Conservation (phyloP, 2,888 invertebrate species). For the Epinotia nisella region DNA sequence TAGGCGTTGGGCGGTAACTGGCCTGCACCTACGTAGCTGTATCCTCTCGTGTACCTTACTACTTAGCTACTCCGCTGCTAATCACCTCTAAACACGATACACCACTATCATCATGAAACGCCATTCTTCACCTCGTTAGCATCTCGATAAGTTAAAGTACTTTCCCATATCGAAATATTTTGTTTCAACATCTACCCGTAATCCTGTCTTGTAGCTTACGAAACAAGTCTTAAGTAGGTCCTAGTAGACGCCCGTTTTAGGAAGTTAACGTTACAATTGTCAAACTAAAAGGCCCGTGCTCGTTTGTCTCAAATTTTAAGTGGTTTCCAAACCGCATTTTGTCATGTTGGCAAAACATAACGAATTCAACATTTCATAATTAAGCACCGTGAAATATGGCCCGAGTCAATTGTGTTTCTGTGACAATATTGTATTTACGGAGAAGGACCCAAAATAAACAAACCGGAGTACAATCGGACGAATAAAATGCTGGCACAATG, state of each 20-base stretch:
- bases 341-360: conserved; percentile 65
- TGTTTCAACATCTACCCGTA: conserved; percentile 48
- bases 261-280: conserved; percentile 29
- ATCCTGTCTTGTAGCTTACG: conserved; percentile 24
- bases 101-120: conserved; percentile 75
- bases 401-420: conserved; percentile 69
- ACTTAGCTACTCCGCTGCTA: conserved; percentile 71
- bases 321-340: conserved; percentile 44
- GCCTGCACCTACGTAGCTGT: conserved; percentile 61
- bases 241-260: conserved; percentile 23
- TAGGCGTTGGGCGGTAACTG: conserved; percentile 60
- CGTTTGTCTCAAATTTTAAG: conserved; percentile 23
- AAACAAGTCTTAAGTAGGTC: conserved; percentile 31
- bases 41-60: conserved; percentile 65
- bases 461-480: conserved; percentile 77
- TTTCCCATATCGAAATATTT: conserved; percentile 62
- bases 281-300: conserved; percentile 10
- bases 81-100: conserved; percentile 74
- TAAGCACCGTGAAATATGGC: conserved; percentile 79
- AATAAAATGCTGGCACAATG: conserved; percentile 81
- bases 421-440: conserved; percentile 79
- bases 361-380: conserved; percentile 63
- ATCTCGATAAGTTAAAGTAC: conserved; percentile 69
- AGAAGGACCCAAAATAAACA: conserved; percentile 83
- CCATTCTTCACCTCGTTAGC: conserved; percentile 77